Conservation (phyloP, 2,888 invertebrate species). For the Noctua janthina region DNA sequence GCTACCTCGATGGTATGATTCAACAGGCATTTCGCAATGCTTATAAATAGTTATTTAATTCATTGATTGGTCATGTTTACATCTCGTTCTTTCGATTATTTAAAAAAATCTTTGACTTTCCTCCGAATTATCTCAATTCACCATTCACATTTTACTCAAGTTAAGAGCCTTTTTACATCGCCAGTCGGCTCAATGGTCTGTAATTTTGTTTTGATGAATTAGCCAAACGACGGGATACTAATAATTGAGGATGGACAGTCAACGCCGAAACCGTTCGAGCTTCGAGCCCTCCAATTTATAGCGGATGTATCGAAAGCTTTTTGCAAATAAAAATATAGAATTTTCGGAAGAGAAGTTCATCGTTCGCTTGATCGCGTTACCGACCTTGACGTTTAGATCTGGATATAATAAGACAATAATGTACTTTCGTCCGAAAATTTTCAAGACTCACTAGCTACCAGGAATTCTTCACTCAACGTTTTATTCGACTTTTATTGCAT, state of each 20-base stretch:
- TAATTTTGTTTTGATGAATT: slow-evolving; percentile 87
- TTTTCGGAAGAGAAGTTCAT: slow-evolving; percentile 75
- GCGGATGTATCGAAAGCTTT: slow-evolving; percentile 79
- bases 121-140: slow-evolving; percentile 46
- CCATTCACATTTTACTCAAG: slow-evolving; percentile 57
- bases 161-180: slow-evolving; percentile 68
- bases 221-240: slow-evolving; percentile 80
- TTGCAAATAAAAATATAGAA: slow-evolving; percentile 74
- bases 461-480: slow-evolving; percentile 34
- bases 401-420: slow-evolving; percentile 25
- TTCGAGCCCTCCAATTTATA: slow-evolving; percentile 78
- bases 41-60: not conserved
- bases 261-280: slow-evolving; percentile 71
- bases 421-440: slow-evolving; percentile 52
- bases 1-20: slow-evolving; percentile 4
- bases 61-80: slow-evolving; percentile 4
- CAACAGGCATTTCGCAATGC: not conserved
- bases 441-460: slow-evolving; percentile 19
- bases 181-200: slow-evolving; percentile 75
- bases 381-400: slow-evolving; percentile 70
- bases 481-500: slow-evolving; percentile 37
- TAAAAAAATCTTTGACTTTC: slow-evolving; percentile 39
- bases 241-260: slow-evolving; percentile 77
- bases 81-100: slow-evolving; percentile 30
- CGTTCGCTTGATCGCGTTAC: slow-evolving; percentile 69